Evolutionary conservation across 2,113 vertebrate genomes (phyloP).

Genomic region (Pollachius pollachius): DNA sequence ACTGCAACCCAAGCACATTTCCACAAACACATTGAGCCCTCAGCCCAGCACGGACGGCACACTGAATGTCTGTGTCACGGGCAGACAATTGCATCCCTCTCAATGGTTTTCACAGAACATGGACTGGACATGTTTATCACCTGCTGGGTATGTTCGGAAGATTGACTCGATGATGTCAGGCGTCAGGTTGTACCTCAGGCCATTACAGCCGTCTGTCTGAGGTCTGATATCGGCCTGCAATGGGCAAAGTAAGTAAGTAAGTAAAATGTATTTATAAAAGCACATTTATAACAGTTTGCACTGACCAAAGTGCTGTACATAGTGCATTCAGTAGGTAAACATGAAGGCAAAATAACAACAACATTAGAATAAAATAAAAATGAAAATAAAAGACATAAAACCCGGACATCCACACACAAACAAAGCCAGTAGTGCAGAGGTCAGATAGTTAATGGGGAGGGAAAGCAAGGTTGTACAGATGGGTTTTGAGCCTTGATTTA

Average conservation of each 20-base stretch:
- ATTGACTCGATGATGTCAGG: conserved; percentile 97
- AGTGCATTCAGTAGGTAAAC: too few species aligned
- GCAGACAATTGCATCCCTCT: background rate
- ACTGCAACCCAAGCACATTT: conserved; percentile 75
- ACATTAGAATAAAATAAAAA: too few species aligned
- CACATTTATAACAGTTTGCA: too few species aligned
- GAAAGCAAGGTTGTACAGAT: too few species aligned
- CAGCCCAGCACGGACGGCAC: background rate
- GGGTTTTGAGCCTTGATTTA: too few species aligned
- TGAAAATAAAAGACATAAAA: too few species aligned
- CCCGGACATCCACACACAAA: too few species aligned
- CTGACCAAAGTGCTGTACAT: too few species aligned
- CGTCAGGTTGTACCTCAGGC: conserved; percentile 94
- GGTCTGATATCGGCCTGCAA: conserved; percentile 94
- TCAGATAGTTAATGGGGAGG: too few species aligned
- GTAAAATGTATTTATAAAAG: too few species aligned
- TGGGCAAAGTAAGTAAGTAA: background rate
- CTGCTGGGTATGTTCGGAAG: conserved; percentile 97
- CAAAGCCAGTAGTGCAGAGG: too few species aligned
- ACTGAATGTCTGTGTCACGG: background rate
- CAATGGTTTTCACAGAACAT: background rate
- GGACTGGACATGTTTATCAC: conserved; percentile 60
- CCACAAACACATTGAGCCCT: conserved; percentile 5
- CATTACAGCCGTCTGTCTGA: conserved; percentile 97
- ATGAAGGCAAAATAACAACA: too few species aligned